A percentile compares a stretch with the other conserved stretches of the same genome.
Conservation (phyloP, 1,140 invertebrate species). For the Sitodiplosis mosellana region DNA sequence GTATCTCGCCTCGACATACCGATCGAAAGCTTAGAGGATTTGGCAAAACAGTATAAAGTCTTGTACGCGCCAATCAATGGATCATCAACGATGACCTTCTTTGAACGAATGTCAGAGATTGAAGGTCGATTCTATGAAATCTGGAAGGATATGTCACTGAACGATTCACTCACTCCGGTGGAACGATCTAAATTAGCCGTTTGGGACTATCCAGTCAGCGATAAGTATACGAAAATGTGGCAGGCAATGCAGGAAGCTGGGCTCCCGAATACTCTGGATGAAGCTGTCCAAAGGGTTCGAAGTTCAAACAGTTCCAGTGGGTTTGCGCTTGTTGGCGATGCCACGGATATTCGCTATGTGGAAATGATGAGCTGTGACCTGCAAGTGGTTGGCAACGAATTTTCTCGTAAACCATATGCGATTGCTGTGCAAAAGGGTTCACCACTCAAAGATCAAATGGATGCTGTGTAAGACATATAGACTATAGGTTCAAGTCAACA, state of each 20-base stretch:
- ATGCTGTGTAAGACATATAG: constrained; percentile 78
- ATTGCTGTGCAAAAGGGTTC: constrained; percentile 92
- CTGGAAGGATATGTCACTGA: constrained; percentile 95
- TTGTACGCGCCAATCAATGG: constrained; percentile 78
- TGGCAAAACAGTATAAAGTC: constrained; percentile 84
- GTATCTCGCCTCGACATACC: constrained; percentile 74
- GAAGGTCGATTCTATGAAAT: constrained; percentile 91
- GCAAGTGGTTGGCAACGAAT: constrained; percentile 82
- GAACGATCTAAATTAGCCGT: constrained; percentile 87
- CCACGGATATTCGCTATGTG: constrained; percentile 76
- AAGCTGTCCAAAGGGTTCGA: constrained; percentile 61
- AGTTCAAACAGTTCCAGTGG: constrained; percentile 38
- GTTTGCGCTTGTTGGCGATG: constrained; percentile 88
- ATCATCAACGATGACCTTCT: constrained; percentile 67
- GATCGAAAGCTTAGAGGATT: constrained; percentile 72
- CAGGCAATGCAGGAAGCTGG: constrained; percentile 84
- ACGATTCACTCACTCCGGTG: constrained; percentile 73
- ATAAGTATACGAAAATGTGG: constrained; percentile 98
- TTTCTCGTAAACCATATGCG: constrained; percentile 90
- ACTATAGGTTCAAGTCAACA: no score
- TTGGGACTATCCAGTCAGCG: constrained; percentile 96
- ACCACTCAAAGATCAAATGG: constrained; percentile 76
- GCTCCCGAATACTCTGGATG: constrained; percentile 55
- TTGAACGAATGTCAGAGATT: constrained; percentile 89
- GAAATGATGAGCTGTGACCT: constrained; percentile 79